Base-by-base conservation (phyloP, 2,113 vertebrate species). In the Corythoichthys intestinalis region DNA sequence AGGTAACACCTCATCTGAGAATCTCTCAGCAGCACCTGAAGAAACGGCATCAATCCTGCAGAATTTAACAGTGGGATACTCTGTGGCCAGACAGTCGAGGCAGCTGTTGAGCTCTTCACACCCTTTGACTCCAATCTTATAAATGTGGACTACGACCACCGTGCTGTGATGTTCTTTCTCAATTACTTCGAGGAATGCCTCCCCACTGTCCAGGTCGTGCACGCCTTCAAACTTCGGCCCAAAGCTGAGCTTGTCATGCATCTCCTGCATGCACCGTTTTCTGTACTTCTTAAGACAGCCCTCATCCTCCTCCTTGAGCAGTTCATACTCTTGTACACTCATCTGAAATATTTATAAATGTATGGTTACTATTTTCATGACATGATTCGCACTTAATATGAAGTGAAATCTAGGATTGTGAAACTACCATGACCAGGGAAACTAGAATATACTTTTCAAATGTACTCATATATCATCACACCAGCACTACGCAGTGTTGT, bases 241-340 rank as follows among this genome's bases (percentile, higher is more conserved):
- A 12, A 98, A 97, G 77, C 97, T 99, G 83, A 99, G 90, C 74
- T 93, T 91, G 78, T 96, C 94, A 38, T 96, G 96, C 97, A 98
- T 98, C 56, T 97, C 94, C 86, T 95, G 93, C 97, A 99, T 99
- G 77, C 96, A 97, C 28, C 91, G 93, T 61, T 91, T 93, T 41
- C 96, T 94, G 80, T 98, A 99, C 74, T 93, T 93, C 65, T 92
- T 95, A n/a, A 99, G 87, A 81, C 94, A 95, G 0, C 88, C 90
- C 68, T 98, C 95, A 15, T 99, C 96, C 72, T 98, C 97, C 10
- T 93, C 93, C 0, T 97, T 93, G 0, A 97, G 93, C 62, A 98
- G 37, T 60, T 97, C 95, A 1, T 98, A 98, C 79, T 98, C 97
- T 85, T 98, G 96, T 67, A 94, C 89, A 61, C 95, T 99, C 94